Conservation (phyloP, 2,888 invertebrate genomes). For the Blastobasis adustella region DNA sequence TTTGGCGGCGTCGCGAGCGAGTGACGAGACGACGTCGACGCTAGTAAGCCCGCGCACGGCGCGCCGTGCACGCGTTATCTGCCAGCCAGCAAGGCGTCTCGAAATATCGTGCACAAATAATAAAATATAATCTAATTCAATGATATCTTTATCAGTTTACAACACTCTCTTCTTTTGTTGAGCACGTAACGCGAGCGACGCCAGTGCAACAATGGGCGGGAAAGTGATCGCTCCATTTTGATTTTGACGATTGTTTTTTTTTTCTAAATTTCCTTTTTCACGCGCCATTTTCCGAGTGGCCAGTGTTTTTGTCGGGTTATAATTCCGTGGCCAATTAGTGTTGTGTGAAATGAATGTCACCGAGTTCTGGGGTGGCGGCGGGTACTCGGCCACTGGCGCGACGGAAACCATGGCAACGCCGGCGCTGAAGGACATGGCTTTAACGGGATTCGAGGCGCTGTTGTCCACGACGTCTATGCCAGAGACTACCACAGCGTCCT, state of each 20-base stretch:
- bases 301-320: neutral
- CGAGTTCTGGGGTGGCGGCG: constrained; percentile 16
- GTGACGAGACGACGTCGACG: neutral
- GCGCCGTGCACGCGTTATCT: constrained; percentile 29
- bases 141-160: constrained; percentile 40
- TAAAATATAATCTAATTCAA: constrained; percentile 31
- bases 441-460: constrained; percentile 10
- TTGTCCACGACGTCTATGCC: constrained; percentile 16
- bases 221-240: constrained; percentile 20
- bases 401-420: constrained; percentile 13
- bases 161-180: constrained; percentile 20
- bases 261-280: constrained; percentile 9
- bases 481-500: constrained; percentile 27
- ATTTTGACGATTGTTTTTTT: constrained; percentile 24
- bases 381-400: constrained; percentile 14
- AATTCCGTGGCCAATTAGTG: neutral
- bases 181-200: neutral
- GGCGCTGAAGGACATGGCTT: constrained; percentile 8
- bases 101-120: neutral
- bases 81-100: neutral
- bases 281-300: constrained; percentile 6
- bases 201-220: constrained; percentile 23
- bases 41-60: neutral
- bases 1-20: too few relatives aligned
- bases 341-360: constrained; percentile 34